Percentiles rank a stretch among this genome's conserved stretches.
phyloP scores from a whole-genome alignment of 1,140 invertebrate species.

The Hyles euphorbiae region DNA sequence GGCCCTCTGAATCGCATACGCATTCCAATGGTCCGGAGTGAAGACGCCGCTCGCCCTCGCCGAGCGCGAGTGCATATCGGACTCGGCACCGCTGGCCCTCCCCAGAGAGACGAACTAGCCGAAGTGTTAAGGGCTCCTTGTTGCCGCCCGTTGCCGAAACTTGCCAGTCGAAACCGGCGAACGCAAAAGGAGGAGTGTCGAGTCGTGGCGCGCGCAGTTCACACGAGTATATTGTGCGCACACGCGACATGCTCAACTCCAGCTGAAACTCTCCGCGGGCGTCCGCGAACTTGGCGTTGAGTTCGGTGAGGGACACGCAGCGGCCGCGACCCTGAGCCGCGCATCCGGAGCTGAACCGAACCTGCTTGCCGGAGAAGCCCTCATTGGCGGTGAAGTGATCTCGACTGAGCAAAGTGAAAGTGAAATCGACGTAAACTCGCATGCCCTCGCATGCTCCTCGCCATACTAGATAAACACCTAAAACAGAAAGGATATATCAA shows the following conservation, averaged over 20 bases:
- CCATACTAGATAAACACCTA: conserved; percentile 90
- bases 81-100: conserved; percentile 89
- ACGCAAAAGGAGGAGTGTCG: conserved; percentile 63
- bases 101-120: conserved; percentile 85
- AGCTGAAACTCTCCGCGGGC: conserved; percentile 90
- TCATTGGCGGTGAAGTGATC: conserved; percentile 92
- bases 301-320: conserved; percentile 87
- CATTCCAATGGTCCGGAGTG: conserved; percentile 89
- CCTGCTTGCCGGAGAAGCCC: conserved; percentile 86
- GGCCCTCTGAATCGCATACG: conserved; percentile 84
- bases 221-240: conserved; percentile 85
- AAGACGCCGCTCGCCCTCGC: conserved; percentile 82
- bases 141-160: conserved; percentile 83
- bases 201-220: conserved; percentile 79
- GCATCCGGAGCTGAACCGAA: conserved; percentile 83
- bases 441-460: conserved; percentile 84
- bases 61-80: conserved; percentile 83
- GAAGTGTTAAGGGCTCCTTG: conserved; percentile 76
- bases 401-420: conserved; percentile 89
- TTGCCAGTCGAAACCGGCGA: conserved; percentile 89
- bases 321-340: conserved; percentile 86
- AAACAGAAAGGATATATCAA: conserved; percentile 47
- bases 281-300: conserved; percentile 87
- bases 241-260: conserved; percentile 86
- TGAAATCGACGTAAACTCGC: conserved; percentile 88